phyloP scores from a whole-genome alignment of 1,140 invertebrate species.

The Geopemphigus sp. region DNA sequence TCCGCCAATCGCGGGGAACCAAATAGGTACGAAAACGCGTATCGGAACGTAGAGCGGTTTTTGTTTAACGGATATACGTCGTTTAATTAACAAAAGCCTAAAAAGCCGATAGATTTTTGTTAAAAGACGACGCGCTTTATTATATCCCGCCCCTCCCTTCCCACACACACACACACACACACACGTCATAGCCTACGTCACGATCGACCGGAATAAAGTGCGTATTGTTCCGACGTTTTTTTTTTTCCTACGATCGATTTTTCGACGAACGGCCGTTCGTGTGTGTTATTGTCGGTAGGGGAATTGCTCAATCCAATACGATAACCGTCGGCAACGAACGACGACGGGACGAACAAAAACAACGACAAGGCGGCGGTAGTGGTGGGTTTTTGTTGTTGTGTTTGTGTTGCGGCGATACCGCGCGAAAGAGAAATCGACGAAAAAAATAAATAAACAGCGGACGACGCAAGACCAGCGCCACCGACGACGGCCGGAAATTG shows the following conservation, averaged over 20 bases:
- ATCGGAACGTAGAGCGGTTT: background rate
- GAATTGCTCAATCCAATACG: constrained; percentile 1
- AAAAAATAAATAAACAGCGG: background rate
- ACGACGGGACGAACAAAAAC: background rate
- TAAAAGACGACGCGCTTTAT: constrained; percentile 12
- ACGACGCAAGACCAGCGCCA: background rate
- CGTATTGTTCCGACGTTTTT: background rate
- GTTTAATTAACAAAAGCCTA: constrained; percentile 10
- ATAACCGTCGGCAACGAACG: background rate
- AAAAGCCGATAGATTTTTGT: constrained; percentile 26
- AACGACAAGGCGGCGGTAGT: background rate
- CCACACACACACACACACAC: no score
- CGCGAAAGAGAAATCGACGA: background rate
- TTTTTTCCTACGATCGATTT: background rate
- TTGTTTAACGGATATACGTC: background rate
- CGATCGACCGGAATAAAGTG: background rate
- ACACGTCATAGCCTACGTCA: background rate
- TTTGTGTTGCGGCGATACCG: no score
- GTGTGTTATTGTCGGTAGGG: background rate
- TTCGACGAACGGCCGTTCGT: background rate
- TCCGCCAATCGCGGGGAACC: no score
- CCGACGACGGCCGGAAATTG: no score
- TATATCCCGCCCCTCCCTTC: background rate
- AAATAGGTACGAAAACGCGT: no score
- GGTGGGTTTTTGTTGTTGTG: no score